A percentile compares a stretch with the other conserved stretches of the same genome.
Conservation (phyloP, 2,888 invertebrate genomes). For the Coleophora flavipennella region DNA sequence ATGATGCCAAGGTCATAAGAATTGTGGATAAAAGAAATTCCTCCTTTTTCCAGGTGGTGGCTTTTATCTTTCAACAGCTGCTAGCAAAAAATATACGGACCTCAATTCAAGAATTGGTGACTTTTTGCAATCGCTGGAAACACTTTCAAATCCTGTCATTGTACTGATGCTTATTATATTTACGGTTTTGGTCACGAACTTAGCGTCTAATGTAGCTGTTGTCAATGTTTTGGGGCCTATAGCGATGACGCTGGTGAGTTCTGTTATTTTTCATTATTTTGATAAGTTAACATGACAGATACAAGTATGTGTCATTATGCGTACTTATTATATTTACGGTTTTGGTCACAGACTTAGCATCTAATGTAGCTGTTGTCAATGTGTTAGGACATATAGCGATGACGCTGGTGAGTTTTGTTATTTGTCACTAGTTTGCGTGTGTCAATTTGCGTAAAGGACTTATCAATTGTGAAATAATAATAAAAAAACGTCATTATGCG, state of each 20-base stretch:
- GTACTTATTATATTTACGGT: conserved; percentile 34
- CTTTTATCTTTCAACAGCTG: conserved; percentile 39
- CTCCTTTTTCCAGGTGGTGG: conserved; percentile 37
- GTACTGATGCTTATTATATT: conserved; percentile 34
- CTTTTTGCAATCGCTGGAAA: conserved; percentile 18
- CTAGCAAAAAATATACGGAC: conserved; percentile 24
- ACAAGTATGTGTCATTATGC: conserved; percentile 11
- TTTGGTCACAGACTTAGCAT: conserved; percentile 51
- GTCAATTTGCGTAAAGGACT: conserved; percentile 19
- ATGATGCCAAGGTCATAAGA: too few relatives aligned
- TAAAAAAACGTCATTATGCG: too few relatives aligned
- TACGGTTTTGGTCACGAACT: conserved; percentile 43
- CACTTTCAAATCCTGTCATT: conserved; percentile 21
- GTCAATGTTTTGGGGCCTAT: conserved; percentile 48
- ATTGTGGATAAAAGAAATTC: too few relatives aligned
- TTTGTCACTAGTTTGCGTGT: too few relatives aligned
- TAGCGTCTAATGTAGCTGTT: conserved; percentile 55
- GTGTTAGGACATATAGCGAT: conserved; percentile 49
- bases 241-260: conserved; percentile 46
- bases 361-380: conserved; percentile 51
- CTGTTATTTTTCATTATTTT: too few relatives aligned
- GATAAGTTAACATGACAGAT: too few relatives aligned
- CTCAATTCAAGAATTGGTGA: conserved; percentile 40
- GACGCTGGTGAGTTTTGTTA: conserved; percentile 36
- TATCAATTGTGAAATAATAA: too few relatives aligned